A percentile compares a stretch with the other conserved stretches of the same genome.
Evolutionary conservation across 2,888 invertebrate species (phyloP).

Genomic region (Ophion obscuratus): DNA sequence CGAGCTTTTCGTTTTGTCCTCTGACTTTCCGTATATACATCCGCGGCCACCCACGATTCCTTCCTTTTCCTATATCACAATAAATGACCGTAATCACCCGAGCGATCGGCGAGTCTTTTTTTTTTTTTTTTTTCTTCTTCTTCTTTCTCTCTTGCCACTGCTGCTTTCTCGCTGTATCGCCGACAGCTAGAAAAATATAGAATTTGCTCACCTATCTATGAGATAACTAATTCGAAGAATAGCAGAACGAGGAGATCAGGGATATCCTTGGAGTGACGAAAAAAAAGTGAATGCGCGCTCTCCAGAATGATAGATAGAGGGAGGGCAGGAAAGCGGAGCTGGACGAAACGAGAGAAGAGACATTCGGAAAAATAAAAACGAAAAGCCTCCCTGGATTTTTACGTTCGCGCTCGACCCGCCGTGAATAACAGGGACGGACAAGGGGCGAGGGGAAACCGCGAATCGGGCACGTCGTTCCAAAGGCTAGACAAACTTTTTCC

Average conservation of each 20-base stretch:
- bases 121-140: slow-evolving; percentile 47
- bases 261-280: too few species aligned
- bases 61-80: slow-evolving; percentile 78
- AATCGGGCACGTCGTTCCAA: slow-evolving; percentile 54
- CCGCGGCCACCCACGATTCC: slow-evolving; percentile 66
- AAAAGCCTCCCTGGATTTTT: slow-evolving; percentile 39
- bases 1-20: slow-evolving; percentile 63
- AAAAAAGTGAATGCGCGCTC: background rate
- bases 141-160: slow-evolving; percentile 57
- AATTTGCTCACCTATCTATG: slow-evolving; percentile 76
- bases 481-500: slow-evolving; percentile 31
- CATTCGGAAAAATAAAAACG: slow-evolving; percentile 10
- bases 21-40: slow-evolving; percentile 46
- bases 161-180: slow-evolving; percentile 71
- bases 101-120: slow-evolving; percentile 75
- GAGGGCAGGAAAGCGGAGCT: background rate
- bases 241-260: slow-evolving; percentile 16
- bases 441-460: slow-evolving; percentile 54
- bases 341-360: slow-evolving; percentile 4
- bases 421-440: slow-evolving; percentile 66
- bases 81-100: slow-evolving; percentile 74
- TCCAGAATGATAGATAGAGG: background rate
- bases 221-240: slow-evolving; percentile 69
- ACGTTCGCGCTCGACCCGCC: slow-evolving; percentile 60
- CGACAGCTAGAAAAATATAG: slow-evolving; percentile 79